Percentiles rank a stretch among this genome's conserved stretches.
These are phyloP conservation scores for Terrapene triunguis DNA, from an alignment of 2,113 vertebrate genomes.

Conservation along the genomic window DNA sequence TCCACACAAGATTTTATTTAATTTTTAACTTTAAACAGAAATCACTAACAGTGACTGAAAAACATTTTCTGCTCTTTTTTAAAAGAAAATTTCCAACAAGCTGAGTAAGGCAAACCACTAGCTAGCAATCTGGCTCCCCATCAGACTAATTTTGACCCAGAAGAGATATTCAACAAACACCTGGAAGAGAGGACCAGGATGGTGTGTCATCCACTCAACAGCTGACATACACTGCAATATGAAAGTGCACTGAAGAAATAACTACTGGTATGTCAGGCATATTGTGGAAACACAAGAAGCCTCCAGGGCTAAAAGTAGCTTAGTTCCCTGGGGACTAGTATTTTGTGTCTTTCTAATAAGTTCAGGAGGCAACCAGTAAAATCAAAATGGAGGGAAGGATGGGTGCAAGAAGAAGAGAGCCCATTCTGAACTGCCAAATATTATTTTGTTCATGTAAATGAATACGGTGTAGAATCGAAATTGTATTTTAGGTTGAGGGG, in stretches of 20 bases:
- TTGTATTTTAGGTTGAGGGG: neutral
- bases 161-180: neutral
- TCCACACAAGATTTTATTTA: neutral
- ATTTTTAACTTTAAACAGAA: slow-evolving; percentile 38
- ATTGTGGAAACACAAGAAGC: neutral
- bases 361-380: neutral
- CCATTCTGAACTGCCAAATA: neutral
- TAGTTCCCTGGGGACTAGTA: neutral
- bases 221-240: neutral
- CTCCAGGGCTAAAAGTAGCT: neutral
- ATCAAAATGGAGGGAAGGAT: neutral
- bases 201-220: neutral
- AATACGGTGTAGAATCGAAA: neutral
- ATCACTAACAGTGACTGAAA: neutral
- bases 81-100: neutral
- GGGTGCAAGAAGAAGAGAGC: neutral
- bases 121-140: neutral
- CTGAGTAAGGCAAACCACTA: neutral
- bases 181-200: neutral
- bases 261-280: neutral
- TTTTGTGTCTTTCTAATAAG: neutral
- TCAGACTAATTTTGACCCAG: neutral
- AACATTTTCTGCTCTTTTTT: neutral
- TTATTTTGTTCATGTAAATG: neutral
- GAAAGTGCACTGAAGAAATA: neutral